Evolutionary conservation across 2,888 invertebrate genomes (phyloP), one percentile per base, ranked within the genome.

Genomic region (Apodemia mormo): DNA sequence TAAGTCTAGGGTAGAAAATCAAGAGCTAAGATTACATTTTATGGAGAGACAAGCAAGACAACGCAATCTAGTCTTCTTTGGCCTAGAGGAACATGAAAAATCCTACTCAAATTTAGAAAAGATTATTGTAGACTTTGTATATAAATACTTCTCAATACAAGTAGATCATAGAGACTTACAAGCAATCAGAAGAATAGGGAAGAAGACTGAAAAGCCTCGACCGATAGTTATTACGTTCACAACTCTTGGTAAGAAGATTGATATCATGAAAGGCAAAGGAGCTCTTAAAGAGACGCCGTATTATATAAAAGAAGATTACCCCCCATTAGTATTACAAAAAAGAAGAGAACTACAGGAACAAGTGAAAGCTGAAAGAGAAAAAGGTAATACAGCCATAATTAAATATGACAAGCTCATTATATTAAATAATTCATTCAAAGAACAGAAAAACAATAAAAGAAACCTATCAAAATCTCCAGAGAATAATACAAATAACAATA

Each of bases 401-500:
- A 76, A 72, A 72, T 75, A 76, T 40, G 75, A 75, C 10, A 75
- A 75, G 70, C 70, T 75, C 9, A 66, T 76, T 1, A 72, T 76
- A 73, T 12, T 64, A 29, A 67, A 69, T 22, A 73, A 70, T 67
- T 65, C 58, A n/a, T 66, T 30, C 45, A 65, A 33, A 65, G 40
- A 67, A 14, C 29, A 9, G 58, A 70, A 68, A 5, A 74, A 72
- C 54, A 68, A 68, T 5, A 74, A 74, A 74, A 68, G 71, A 70
- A 69, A 49, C 52, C 72, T 72, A 9, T 69, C 73, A 58, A 70
- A 43, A 14, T 76, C 77, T 8, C 75, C 75, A 14, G 66, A 70
- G n/a, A n/a, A n/a, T n/a, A n/a, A 69, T 69, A 71, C 40, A 71
- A 67, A 49, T 22, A 64, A 8, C 9, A n/a, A 40, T 30, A 43